Conservation (phyloP, 2,888 invertebrate species). For the Melanargia galathea region DNA sequence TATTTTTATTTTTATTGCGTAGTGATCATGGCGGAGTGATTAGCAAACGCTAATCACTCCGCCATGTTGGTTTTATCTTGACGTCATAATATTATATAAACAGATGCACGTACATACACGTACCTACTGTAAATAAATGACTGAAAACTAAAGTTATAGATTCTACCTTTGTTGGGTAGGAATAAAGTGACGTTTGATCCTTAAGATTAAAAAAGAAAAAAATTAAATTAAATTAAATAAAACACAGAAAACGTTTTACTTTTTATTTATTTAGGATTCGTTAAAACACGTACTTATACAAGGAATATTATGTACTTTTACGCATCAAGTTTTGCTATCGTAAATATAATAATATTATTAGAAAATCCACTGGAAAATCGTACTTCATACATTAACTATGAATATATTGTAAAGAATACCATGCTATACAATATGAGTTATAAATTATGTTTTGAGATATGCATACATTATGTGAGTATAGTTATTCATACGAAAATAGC, state of each 20-base stretch:
- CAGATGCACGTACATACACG: no score
- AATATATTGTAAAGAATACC: conserved; percentile 3
- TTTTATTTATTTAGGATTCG: conserved; percentile 31
- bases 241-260: conserved; percentile 23
- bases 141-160: no score
- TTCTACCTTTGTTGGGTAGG: no score
- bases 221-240: conserved; percentile 2
- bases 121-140: no score
- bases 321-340: conserved; percentile 23
- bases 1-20: no score
- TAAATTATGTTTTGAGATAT: not conserved
- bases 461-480: no score
- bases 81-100: no score
- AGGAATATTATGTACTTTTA: conserved; percentile 30
- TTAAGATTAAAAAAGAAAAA: not conserved
- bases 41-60: no score
- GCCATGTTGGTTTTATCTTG: not conserved
- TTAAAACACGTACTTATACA: conserved; percentile 36
- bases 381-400: conserved; percentile 1
- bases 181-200: no score
- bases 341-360: conserved; percentile 20
- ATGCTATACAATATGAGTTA: not conserved
- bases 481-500: no score
- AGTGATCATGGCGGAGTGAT: no score
- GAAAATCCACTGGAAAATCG: conserved; percentile 26